Percentiles rank a stretch among this genome's conserved stretches.
Conservation (phyloP, 2,797 vertebrate species). For the Sebastes vulpes region DNA sequence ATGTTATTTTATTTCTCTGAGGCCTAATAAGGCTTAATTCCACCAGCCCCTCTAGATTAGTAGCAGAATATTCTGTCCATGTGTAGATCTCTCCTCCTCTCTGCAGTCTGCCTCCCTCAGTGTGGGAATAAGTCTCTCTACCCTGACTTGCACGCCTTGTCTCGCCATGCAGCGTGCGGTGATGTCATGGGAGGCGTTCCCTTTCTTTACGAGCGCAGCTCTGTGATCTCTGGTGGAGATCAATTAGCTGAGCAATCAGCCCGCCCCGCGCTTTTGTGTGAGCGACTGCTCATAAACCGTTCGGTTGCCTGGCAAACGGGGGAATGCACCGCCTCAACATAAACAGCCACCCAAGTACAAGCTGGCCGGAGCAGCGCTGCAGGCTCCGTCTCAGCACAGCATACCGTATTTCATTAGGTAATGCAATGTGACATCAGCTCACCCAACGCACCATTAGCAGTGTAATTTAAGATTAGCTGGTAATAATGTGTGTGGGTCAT, state of each 20-base stretch:
- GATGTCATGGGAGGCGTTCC: constrained; percentile 82
- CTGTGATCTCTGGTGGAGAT: constrained; percentile 85
- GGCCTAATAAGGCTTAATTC: constrained; percentile 26
- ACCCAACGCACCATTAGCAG: constrained; percentile 26
- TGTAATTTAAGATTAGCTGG: constrained; percentile 51
- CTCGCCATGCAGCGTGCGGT: constrained; percentile 43
- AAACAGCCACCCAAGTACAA: constrained; percentile 71
- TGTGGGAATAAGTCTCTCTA: constrained; percentile 52
- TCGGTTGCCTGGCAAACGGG: constrained; percentile 80
- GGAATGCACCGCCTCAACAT: constrained; percentile 74
- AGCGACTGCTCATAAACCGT: constrained; percentile 78
- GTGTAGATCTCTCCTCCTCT: constrained; percentile 12
- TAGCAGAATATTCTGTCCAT: constrained; percentile 12
- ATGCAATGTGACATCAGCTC: constrained; percentile 63
- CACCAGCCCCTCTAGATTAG: constrained; percentile 9
- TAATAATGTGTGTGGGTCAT: constrained; percentile 44
- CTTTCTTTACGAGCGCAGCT: constrained; percentile 69
- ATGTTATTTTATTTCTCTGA: constrained; percentile 3
- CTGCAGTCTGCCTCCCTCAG: constrained; percentile 19
- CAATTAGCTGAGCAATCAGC: constrained; percentile 87
- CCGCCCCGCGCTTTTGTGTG: constrained; percentile 79
- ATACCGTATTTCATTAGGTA: constrained; percentile 47
- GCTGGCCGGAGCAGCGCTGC: constrained; percentile 34
- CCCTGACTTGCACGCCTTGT: constrained; percentile 31
- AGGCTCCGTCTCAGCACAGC: constrained; percentile 37